A percentile compares a stretch with the other conserved stretches of the same genome.
Conservation (phyloP, 2,113 vertebrate species). For the Apaloderma vittatum region DNA sequence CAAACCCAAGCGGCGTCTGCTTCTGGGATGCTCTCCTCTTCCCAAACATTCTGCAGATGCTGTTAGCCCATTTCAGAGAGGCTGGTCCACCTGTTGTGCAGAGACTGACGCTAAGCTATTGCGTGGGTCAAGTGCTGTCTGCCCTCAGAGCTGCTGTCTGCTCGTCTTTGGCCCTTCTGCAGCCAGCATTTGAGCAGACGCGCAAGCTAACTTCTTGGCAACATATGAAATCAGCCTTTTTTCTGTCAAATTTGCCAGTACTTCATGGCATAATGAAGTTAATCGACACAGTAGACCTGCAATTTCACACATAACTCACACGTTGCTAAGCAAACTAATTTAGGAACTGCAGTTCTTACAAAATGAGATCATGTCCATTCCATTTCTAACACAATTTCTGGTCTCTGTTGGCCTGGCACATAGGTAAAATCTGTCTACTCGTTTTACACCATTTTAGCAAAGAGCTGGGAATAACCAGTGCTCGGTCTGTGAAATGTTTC, state of each 20-base stretch:
- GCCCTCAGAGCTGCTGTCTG: not conserved
- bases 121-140: not conserved
- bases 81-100: not conserved
- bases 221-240: not conserved
- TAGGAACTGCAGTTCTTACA: not conserved
- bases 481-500: not conserved
- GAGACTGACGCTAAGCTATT: not conserved
- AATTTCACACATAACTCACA: not conserved
- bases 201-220: not conserved
- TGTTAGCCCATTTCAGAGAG: no score
- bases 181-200: not conserved
- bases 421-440: not conserved
- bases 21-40: not conserved
- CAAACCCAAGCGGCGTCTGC: not conserved
- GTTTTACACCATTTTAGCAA: not conserved
- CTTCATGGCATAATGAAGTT: not conserved
- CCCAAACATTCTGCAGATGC: not conserved
- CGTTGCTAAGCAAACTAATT: not conserved
- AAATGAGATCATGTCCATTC: not conserved
- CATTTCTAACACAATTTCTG: not conserved
- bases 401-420: not conserved
- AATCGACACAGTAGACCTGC: not conserved
- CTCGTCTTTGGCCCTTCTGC: not conserved
- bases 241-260: not conserved
- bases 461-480: not conserved